Base-by-base conservation (phyloP, 2,113 vertebrate genomes). In the Nesogale talazaci region DNA sequence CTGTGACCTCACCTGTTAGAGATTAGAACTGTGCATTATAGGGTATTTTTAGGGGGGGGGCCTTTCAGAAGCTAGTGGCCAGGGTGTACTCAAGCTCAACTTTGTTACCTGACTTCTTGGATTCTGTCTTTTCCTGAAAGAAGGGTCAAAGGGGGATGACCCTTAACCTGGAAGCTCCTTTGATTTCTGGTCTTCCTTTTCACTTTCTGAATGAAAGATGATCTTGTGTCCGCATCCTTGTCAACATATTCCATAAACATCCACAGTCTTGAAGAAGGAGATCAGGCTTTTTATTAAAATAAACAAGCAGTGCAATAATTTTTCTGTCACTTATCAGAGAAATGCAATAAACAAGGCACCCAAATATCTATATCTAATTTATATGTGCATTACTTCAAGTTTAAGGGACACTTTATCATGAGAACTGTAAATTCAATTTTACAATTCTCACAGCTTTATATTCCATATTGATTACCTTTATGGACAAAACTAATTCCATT, bases 381-480 rank as follows among this genome's bases (percentile, higher is more conserved):
- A 65, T 31, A 59, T 90, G 42, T 83, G 67, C 38, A 76, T 79
- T 78, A 63, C 74, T 88, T 87, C 90, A 78, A 82, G 67, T 77
- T 69, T 56, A 75, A 92, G 46, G 23, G 34, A 11, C 2, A 31
- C 74, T 95, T 72, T 34, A 78, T 95, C 46, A 79, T 70, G 84
- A 79, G 78, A 94, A 65, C 57, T 75, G 14, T 38, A 76, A 88
- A 88, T 89, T 86, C 67, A 1, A 80, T 94, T 52, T 93, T 83
- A 4, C 76, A 46, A 91, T 79, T 83, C 56, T 92, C 74, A 94
- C 95, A 59, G 65, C 67, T 93, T 92, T 81, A 23, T 59, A 86
- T 92, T 86, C 78, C 75, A 86, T 81, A 69, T 82, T 86, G 88
- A 95, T 93, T 94, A 90, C 38, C 56, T 81, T 82, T 90, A 69